These are phyloP conservation scores for Epinephelus coioides DNA, from an alignment of 2,797 vertebrate species.

Conservation along the genomic window DNA sequence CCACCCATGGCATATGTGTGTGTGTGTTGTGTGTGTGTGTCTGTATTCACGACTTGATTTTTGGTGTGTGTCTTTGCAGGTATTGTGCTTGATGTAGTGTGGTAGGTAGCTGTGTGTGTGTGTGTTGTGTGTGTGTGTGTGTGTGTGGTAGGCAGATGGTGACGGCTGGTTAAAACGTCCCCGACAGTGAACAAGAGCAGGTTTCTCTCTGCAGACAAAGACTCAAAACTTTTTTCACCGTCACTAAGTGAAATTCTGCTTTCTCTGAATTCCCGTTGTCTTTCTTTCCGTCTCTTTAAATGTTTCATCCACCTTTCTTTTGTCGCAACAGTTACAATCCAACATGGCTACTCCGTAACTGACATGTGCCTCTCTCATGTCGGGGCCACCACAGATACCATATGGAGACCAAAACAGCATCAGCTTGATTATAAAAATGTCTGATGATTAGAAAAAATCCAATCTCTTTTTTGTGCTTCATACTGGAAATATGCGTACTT, in stretches of 20 bases:
- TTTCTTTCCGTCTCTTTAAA: background rate
- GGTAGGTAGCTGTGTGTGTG: conserved; percentile 28
- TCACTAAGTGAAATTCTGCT: background rate
- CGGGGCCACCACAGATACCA: background rate
- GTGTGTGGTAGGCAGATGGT: conserved; percentile 65
- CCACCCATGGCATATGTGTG: conserved; percentile 78
- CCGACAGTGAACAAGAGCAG: conserved; percentile 50
- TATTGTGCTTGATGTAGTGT: conserved; percentile 37
- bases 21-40: conserved; percentile 36
- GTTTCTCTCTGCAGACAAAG: conserved; percentile 32
- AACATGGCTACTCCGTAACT: background rate
- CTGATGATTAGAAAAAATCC: background rate
- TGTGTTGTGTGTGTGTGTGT: conserved; percentile 23
- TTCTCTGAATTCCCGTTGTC: background rate
- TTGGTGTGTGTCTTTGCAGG: conserved; percentile 48
- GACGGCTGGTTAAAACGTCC: conserved; percentile 67
- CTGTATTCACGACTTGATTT: conserved; percentile 22
- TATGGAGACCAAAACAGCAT: background rate
- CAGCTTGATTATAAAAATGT: background rate
- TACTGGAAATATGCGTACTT: background rate
- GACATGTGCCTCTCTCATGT: background rate
- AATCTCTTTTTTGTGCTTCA: background rate
- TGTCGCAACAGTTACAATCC: background rate
- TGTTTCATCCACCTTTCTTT: background rate
- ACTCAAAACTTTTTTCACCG: conserved; percentile 11